A percentile compares a stretch with the other conserved stretches of the same genome.
Conservation (phyloP, 2,888 invertebrate species). For the Philhelius pedissequus region DNA sequence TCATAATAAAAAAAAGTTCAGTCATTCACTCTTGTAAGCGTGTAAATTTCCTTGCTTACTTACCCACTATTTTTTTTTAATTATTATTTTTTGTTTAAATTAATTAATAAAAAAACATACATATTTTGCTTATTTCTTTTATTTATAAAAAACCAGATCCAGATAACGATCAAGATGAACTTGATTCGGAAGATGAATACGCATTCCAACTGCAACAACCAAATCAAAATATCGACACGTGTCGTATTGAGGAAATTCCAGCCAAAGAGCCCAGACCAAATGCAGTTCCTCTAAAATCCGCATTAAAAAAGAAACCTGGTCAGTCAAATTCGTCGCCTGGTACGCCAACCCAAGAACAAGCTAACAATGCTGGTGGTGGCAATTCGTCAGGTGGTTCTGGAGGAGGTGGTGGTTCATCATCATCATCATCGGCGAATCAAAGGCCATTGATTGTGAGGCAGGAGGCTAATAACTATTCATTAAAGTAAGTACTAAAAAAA, state of each 20-base stretch:
- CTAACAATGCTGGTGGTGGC: constrained; percentile 74
- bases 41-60: no score
- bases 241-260: constrained; percentile 93
- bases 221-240: constrained; percentile 87
- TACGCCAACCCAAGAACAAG: constrained; percentile 85
- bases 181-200: constrained; percentile 84
- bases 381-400: constrained; percentile 66
- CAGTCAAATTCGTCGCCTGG: constrained; percentile 80
- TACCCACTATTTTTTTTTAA: no score
- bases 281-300: constrained; percentile 94
- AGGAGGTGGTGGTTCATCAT: constrained; percentile 19
- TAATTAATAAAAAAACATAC: not conserved
- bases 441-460: constrained; percentile 85
- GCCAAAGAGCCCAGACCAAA: constrained; percentile 95
- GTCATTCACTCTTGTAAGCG: no score
- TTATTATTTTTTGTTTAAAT: no score
- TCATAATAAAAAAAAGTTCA: no score
- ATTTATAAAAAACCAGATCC: constrained; percentile 72
- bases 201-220: constrained; percentile 82
- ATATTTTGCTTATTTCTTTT: not conserved
- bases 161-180: constrained; percentile 83
- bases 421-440: constrained; percentile 73
- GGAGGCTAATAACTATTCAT: constrained; percentile 88
- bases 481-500: constrained; percentile 84
- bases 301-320: constrained; percentile 89